Evolutionary conservation across 2,888 invertebrate genomes (phyloP), one percentile per base, ranked within the genome.

Genomic region (Crossocerus cetratus): DNA sequence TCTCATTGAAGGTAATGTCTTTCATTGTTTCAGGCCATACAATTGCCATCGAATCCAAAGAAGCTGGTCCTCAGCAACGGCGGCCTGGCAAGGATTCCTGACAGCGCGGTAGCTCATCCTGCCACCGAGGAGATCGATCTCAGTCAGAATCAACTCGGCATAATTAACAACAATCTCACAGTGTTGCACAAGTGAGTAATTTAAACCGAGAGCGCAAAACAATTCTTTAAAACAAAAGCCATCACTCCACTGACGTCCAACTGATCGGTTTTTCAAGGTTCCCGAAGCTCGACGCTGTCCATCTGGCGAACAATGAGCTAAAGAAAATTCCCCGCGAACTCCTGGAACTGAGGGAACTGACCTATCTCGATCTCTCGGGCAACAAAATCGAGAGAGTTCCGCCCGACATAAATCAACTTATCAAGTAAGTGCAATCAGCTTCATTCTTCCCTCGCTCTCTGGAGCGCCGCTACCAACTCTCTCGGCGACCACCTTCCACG

Each of bases 321-420:
- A 91, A 91, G 61, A 87, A 91, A 42, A 90, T 95, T 73, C 95
- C 95, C 0, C 87, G 90, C 22, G 93, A 93, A 81, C 89, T 94
- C 66, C 91, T 94, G 85, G 91, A 92, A 65, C 90, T 95, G 72
- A 90, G 91, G n/a, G 91, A 92, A 1, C 90, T 95, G 74, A 93
- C 93, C 49, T 92, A 92, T 69, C 91, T 95, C 67, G 94, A 95
- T 87, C 90, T 95, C 76, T 93, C 94, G 59, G 93, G 94, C 85
- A 95, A 95, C 87, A 92, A 92, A 79, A 92, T 95, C 78, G 89
- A 92, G 65, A 92, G 93, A 72, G 88, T 95, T 69, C 94, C 95
- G 0, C 90, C 92, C 57, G 94, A 94, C 87, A 93, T 95, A 85
- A 91, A 91, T 83, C 92, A 90, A 74, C 89, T 93, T 73, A 86